Evolutionary conservation across 2,113 vertebrate genomes (phyloP).

Genomic region (Dasyurus viverrinus): DNA sequence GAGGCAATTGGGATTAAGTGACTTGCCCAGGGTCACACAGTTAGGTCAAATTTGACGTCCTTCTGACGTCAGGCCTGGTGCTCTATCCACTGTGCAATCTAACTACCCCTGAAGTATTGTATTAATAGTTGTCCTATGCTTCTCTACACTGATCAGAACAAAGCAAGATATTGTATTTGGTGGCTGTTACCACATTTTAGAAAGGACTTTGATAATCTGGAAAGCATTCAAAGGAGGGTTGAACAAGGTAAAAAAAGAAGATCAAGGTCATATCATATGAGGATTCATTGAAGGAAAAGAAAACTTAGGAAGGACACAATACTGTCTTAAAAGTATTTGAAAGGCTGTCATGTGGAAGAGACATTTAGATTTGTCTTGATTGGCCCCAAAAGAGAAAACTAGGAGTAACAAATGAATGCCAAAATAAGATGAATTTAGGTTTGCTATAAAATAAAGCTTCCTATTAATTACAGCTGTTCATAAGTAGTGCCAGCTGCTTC

Average conservation of each 20-base stretch:
- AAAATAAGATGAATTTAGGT: background rate
- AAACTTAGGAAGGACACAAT: background rate
- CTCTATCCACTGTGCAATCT: no score
- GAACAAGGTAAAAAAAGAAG: background rate
- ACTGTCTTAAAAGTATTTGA: background rate
- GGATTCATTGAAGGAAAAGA: background rate
- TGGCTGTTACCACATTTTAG: background rate
- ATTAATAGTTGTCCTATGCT: background rate
- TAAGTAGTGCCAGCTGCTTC: background rate
- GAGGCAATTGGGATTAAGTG: no score
- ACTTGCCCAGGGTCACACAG: no score
- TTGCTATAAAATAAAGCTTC: background rate
- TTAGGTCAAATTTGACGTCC: no score
- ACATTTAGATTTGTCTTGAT: background rate
- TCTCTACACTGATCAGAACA: background rate
- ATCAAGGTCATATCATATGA: background rate
- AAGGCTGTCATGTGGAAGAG: background rate
- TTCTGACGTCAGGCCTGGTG: no score
- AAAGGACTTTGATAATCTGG: background rate
- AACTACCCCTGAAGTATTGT: background rate
- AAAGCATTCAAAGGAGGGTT: background rate
- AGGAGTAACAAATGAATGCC: background rate
- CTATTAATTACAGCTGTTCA: background rate
- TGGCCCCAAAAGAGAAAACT: background rate
- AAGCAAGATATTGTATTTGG: background rate